Percentiles rank a stretch among this genome's conserved stretches.
phyloP scores from a whole-genome alignment of 2,113 vertebrate genomes.

The Caloenas nicobarica region DNA sequence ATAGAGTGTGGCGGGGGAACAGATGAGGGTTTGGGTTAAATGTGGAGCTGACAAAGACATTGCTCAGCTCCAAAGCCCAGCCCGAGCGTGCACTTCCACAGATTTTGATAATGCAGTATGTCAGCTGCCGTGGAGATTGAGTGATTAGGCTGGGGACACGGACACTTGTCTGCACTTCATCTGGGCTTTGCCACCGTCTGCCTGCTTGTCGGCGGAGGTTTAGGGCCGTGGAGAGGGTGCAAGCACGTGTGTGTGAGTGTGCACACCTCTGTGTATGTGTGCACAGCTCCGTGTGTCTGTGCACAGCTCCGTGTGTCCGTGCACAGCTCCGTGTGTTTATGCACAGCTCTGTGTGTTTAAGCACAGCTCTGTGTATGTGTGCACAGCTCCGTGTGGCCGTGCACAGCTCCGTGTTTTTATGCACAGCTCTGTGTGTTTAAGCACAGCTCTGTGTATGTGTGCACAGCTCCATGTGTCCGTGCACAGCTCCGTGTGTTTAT shows the following conservation, averaged over 20 bases:
- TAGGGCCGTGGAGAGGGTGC: not conserved
- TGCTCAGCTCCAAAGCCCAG: not conserved
- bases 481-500: too few species aligned
- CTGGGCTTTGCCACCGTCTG: not conserved
- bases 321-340: not conserved
- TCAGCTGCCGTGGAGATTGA: not conserved
- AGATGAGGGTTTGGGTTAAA: not conserved
- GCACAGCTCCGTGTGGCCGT: too few species aligned
- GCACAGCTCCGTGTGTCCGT: not conserved
- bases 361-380: too few species aligned
- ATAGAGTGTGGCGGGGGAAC: not conserved
- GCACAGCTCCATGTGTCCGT: too few species aligned
- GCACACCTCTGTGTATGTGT: not conserved
- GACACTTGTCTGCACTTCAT: not conserved
- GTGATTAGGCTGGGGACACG: not conserved
- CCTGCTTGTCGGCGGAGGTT: not conserved
- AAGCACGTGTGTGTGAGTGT: fast-evolving
- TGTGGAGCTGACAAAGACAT: not conserved
- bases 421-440: too few species aligned
- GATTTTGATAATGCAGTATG: not conserved
- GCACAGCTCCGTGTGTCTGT: not conserved
- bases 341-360: not conserved
- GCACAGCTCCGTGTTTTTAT: too few species aligned
- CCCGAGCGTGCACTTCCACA: not conserved
- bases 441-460: too few species aligned